Conservation (phyloP, 2,888 invertebrate genomes). For the Sarcophaga caerulescens region DNA sequence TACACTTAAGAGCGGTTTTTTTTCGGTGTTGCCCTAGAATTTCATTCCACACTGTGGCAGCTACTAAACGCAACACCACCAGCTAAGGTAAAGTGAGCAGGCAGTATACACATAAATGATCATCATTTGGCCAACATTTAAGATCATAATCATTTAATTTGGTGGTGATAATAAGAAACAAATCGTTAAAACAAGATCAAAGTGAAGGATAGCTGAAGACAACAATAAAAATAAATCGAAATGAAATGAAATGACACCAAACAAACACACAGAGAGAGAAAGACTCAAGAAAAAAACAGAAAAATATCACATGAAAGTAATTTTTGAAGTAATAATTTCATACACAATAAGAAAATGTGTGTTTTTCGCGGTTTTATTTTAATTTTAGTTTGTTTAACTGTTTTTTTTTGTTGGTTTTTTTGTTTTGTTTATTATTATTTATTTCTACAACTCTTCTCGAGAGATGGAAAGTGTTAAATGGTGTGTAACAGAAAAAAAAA, state of each 20-base stretch:
- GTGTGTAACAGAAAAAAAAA: conserved; percentile 37
- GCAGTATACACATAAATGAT: conserved; percentile 15
- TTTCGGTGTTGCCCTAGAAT: background rate
- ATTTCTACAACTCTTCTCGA: conserved; percentile 50
- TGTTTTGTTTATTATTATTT: conserved; percentile 40
- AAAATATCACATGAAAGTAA: conserved; percentile 61
- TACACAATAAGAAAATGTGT: background rate
- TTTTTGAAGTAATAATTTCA: conserved; percentile 53
- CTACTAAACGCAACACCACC: conserved; percentile 8
- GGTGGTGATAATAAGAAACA: conserved; percentile 68
- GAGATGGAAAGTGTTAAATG: conserved; percentile 65
- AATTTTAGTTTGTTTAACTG: conserved; percentile 12
- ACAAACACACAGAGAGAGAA: background rate
- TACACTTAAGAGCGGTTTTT: too few relatives aligned
- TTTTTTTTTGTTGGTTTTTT: background rate
- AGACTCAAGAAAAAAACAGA: conserved; percentile 6
- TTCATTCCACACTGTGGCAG: conserved; percentile 49
- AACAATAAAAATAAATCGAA: conserved; percentile 30
- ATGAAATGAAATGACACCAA: background rate
- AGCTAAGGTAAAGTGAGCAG: background rate
- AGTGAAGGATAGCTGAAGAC: conserved; percentile 53
- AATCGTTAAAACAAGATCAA: conserved; percentile 67
- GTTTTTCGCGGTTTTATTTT: background rate
- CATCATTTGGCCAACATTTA: conserved; percentile 44
- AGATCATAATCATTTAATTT: conserved; percentile 68